phyloP scores from a whole-genome alignment of 2,797 vertebrate genomes.

The Rhinichthys osculus region DNA sequence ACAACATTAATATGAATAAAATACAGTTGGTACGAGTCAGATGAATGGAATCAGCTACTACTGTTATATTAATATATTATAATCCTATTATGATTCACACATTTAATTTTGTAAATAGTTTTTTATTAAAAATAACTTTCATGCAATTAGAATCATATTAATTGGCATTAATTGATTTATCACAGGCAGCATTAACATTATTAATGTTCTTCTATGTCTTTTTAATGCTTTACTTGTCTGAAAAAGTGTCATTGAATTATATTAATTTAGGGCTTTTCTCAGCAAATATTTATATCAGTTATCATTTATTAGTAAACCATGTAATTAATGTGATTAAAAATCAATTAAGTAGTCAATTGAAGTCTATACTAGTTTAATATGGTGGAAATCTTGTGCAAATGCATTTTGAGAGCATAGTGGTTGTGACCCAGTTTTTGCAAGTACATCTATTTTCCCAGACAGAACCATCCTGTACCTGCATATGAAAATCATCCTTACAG shows the following conservation, averaged over 20 bases:
- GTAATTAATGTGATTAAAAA: neutral
- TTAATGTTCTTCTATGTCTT: neutral
- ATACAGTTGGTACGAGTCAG: too few species aligned
- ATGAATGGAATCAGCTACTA: neutral
- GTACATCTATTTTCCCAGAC: neutral
- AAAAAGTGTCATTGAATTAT: neutral
- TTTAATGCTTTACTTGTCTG: neutral
- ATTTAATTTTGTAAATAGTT: neutral
- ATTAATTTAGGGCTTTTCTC: neutral
- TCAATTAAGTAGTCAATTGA: neutral
- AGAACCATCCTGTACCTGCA: neutral
- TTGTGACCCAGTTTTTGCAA: conserved; percentile 6
- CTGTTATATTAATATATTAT: neutral
- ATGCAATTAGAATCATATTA: neutral
- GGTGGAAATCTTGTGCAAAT: neutral
- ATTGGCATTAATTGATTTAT: neutral
- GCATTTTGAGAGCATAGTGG: neutral
- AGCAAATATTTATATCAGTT: neutral
- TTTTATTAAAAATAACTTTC: neutral
- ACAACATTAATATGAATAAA: too few species aligned
- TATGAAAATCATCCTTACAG: neutral
- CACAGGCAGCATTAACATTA: neutral
- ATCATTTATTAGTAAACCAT: neutral
- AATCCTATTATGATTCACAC: neutral
- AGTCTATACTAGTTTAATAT: neutral